These are phyloP conservation scores for Vanessa tameamea DNA, from an alignment of 1,140 invertebrate species.

Conservation along the genomic window DNA sequence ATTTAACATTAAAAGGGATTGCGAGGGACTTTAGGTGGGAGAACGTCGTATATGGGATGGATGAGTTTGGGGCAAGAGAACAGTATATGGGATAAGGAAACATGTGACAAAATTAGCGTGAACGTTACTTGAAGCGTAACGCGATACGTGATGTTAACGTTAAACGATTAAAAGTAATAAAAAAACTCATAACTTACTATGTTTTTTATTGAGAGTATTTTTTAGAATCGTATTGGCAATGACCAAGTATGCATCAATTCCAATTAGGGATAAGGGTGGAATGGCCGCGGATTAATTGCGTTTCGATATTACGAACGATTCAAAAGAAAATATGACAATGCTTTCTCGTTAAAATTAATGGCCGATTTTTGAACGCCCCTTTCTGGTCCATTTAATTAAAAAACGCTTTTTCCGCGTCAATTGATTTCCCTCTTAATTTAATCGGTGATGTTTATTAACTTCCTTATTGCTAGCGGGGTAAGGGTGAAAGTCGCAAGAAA, in stretches of 20 bases:
- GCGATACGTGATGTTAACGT: too few relatives aligned
- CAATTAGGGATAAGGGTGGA: constrained; percentile 42
- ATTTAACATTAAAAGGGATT: too few relatives aligned
- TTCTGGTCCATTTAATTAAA: constrained; percentile 48
- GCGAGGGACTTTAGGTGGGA: too few relatives aligned
- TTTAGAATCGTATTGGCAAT: not conserved
- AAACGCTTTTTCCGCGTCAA: constrained; percentile 47
- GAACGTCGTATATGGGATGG: too few relatives aligned
- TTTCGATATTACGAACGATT: constrained; percentile 43
- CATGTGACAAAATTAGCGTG: too few relatives aligned
- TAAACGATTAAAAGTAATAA: too few relatives aligned
- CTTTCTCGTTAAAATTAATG: constrained; percentile 26
- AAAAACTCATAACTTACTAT: too few relatives aligned
- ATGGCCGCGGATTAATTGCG: constrained; percentile 50
- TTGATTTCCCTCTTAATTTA: constrained; percentile 39
- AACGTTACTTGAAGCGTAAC: too few relatives aligned
- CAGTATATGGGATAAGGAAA: too few relatives aligned
- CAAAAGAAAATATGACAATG: constrained; percentile 26
- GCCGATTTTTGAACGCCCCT: constrained; percentile 11
- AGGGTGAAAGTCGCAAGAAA: not conserved
- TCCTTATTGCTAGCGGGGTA: not conserved
- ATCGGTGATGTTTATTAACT: not conserved
- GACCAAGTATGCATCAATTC: constrained; percentile 24
- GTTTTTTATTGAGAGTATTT: not conserved
- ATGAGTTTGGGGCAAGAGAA: too few relatives aligned